Conservation (phyloP, 2,113 vertebrate genomes). For the Aspidoscelis tigris region DNA sequence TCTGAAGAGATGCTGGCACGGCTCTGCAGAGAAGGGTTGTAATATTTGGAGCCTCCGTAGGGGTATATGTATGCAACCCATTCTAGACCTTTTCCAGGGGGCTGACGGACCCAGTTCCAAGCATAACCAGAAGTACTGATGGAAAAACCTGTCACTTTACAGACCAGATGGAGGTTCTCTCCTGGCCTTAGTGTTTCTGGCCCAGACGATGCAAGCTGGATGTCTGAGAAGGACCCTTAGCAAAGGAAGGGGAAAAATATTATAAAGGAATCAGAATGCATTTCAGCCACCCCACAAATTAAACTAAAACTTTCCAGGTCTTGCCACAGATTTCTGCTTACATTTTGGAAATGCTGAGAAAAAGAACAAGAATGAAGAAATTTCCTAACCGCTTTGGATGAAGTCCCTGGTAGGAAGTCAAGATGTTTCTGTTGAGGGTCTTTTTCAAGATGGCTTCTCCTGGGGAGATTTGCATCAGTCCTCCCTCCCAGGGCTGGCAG, state of each 20-base stretch:
- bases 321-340: not conserved
- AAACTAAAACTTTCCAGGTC: not conserved
- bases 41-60: not conserved
- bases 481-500: not conserved
- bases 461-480: not conserved
- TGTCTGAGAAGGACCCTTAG: slow-evolving; percentile 8
- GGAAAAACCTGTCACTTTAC: not conserved
- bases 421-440: not conserved
- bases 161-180: not conserved
- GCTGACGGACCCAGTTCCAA: slow-evolving; percentile 44
- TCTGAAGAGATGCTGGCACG: not conserved
- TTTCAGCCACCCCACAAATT: not conserved
- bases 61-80: not conserved
- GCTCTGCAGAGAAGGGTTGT: slow-evolving; percentile 32
- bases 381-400: not conserved
- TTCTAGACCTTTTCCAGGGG: slow-evolving; percentile 35
- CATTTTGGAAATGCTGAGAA: not conserved
- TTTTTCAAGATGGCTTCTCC: not conserved
- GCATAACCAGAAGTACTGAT: not conserved
- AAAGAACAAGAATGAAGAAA: not conserved
- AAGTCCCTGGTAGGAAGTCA: not conserved
- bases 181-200: not conserved
- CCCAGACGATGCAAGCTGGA: slow-evolving; percentile 2
- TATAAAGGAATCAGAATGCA: not conserved
- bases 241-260: not conserved